Conservation (phyloP, 2,113 vertebrate species). For the Anolis carolinensis region DNA sequence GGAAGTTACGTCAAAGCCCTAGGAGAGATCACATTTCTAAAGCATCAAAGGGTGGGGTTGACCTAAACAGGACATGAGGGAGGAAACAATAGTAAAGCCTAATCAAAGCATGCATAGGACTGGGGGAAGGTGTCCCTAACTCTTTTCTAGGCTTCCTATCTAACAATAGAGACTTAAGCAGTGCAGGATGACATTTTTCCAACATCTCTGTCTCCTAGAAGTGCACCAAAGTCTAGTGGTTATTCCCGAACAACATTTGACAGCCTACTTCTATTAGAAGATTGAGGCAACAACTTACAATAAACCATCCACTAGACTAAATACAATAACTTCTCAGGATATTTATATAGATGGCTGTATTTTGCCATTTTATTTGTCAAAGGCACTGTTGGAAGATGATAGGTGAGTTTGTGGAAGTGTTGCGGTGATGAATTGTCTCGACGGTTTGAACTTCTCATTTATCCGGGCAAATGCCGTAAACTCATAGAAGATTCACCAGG, state of each 20-base stretch:
- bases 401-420: neutral
- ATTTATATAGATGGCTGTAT: neutral
- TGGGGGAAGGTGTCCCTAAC: too few species aligned
- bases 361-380: neutral
- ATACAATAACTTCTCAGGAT: neutral
- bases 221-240: too few species aligned
- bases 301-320: neutral
- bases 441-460: constrained; percentile 62
- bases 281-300: neutral
- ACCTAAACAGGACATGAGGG: too few species aligned
- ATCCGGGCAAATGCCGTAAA: constrained; percentile 52
- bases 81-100: too few species aligned
- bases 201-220: neutral
- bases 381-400: neutral
- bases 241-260: neutral
- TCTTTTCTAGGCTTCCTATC: too few species aligned
- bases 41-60: too few species aligned
- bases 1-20: too few species aligned
- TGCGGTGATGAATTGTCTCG: constrained; percentile 65
- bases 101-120: too few species aligned
- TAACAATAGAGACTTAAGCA: too few species aligned
- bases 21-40: too few species aligned
- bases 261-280: neutral
- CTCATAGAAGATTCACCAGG: constrained; percentile 8
- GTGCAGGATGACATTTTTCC: too few species aligned